Evolutionary conservation across 2,888 invertebrate genomes (phyloP), one percentile per base, ranked within the genome.

Genomic region (Iphiclides podalirius): DNA sequence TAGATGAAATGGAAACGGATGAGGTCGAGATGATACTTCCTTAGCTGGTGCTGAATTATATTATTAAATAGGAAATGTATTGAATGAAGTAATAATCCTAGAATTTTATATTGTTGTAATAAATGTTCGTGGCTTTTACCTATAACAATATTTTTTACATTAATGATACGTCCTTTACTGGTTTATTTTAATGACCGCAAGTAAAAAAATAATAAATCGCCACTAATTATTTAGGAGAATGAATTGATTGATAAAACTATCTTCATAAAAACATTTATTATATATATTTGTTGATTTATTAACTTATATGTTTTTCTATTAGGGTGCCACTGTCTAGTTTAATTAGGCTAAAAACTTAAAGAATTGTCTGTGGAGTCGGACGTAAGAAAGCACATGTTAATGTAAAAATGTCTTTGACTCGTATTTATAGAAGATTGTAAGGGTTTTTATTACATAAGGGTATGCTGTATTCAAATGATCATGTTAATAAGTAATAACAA

Each of bases 11-110:
- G 36, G 34, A 36, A 17, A 16, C 43, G 15, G 60, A 57, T 47
- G 39, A 60, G 40, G 62, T 52, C 40, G 71, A 73, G 63, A 55
- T 77, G 50, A 67, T 74, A 56, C 62, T 69, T 57, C 61, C 72
- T 52, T 75, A 64, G 23, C 11, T 13, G 44, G 26, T 39, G 43
- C 34, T 44, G 28, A 40, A 34, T 13, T 11, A 26, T 26, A 4
- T 26, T 26, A 6, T 33, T 17, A 16, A 33, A 17, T 28, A 40
- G 39, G 13, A 6, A 38, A 23, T 23, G 12, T 37, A n/a, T 37
- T 37, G 11, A 28, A 28, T 16, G 11, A 16, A 28, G 36, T n/a
- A 41, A n/a, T 43, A 31, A 12, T 15, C 26, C 11, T 16, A 14
- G 1, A 1, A 14, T 43, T 38, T 17, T 12, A 38, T 7, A 20